Evolutionary conservation across 2,888 invertebrate genomes (phyloP), one percentile per base, ranked within the genome.

Genomic region (Axea sp.): DNA sequence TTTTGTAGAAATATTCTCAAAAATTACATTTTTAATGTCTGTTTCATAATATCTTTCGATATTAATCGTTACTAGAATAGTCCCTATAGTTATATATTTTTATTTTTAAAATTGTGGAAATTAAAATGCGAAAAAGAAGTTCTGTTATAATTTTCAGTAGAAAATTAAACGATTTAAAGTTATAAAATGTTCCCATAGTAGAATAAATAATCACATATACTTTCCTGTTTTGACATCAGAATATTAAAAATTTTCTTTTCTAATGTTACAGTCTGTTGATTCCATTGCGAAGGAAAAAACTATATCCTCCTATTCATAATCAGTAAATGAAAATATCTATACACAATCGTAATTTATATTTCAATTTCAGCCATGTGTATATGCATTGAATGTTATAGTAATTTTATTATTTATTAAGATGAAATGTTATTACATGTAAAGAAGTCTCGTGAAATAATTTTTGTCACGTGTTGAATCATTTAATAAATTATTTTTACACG

Each of bases 401-500:
- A 55, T 33, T 24, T 41, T 11, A 24, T 9, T 14, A 24, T n/a
- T 15, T 33, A 11, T 33, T 57, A 41, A 15, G 14, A 43, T 39
- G 26, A 43, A 19, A 26, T 30, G 35, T 35, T 11, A 60, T 47
- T 59, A 31, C 30, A n/a, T 14, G 15, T 35, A 37, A 17, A 45
- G n/a, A n/a, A n/a, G n/a, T n/a, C n/a, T n/a, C n/a, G n/a, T n/a
- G n/a, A n/a, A n/a, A n/a, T n/a, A 24, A 51, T 64, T 64, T 51
- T 64, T 47, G 62, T 51, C 62, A 51, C 17, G 24, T 51, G 51
- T 51, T 51, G 51, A 51, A 64, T 26, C 14, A 22, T 30, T 17
- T 26, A 51, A 64, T 64, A 49, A 41, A 24, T 51, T 64, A 39
- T 64, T 64, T 64, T 64, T 41, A 59, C 12, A 17, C 31, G 41